Conservation (phyloP, 37 sponge, comb jelly and placozoan genomes). For the Chondrosia reniformis region DNA sequence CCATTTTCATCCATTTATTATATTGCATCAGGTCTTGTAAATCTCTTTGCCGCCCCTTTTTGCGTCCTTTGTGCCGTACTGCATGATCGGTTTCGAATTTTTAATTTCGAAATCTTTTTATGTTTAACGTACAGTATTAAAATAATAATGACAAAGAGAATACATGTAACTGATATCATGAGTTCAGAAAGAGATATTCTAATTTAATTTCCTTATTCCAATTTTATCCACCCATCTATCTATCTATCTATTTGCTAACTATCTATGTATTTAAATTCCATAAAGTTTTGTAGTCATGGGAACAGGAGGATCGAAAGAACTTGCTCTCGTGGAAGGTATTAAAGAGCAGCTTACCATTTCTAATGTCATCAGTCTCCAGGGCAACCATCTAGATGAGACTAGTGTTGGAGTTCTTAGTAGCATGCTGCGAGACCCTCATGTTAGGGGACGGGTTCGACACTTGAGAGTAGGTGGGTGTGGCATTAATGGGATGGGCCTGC, state of each 20-base stretch:
- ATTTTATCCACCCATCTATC: no score
- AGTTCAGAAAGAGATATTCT: no score
- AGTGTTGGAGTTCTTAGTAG: conserved; percentile 18
- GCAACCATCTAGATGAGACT: conserved; percentile 21
- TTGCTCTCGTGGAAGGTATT: neutral
- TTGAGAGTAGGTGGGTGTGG: conserved; percentile 53
- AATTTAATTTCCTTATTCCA: neutral
- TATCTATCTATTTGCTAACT: no score
- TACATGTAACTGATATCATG: no score
- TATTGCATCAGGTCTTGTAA: no score
- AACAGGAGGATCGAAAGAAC: neutral
- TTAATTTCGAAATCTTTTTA: no score
- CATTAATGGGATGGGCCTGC: conserved; percentile 23
- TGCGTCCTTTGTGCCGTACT: no score
- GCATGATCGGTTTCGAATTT: no score
- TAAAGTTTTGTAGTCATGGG: neutral
- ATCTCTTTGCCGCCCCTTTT: no score
- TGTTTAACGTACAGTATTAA: no score
- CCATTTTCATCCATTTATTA: no score
- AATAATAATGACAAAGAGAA: no score
- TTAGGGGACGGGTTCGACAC: conserved; percentile 18
- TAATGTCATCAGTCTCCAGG: conserved; percentile 31
- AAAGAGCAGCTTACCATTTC: neutral
- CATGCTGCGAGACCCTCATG: conserved; percentile 26
- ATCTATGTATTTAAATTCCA: neutral